phyloP scores from a whole-genome alignment of 2,888 invertebrate species.

The Cosmorhoe ocellata region DNA sequence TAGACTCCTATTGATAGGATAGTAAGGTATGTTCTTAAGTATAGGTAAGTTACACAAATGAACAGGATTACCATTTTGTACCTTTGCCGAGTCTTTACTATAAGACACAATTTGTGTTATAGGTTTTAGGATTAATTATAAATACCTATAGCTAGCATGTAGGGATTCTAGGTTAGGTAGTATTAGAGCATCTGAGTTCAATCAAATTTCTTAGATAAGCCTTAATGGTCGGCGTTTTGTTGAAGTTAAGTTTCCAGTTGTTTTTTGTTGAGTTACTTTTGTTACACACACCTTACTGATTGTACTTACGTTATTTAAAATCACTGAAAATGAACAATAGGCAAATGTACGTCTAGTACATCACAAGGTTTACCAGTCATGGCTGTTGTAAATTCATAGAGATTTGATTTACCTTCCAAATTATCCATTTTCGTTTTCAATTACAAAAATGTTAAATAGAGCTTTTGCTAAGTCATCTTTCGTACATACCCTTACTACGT shows the following conservation, averaged over 20 bases:
- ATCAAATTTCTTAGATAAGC: conserved; percentile 46
- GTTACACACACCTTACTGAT: not conserved
- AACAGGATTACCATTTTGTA: conserved; percentile 8
- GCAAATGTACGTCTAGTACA: too few species aligned
- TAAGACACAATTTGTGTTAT: not conserved
- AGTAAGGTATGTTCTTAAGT: conserved; percentile 38
- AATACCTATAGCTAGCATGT: too few species aligned
- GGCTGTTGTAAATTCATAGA: too few species aligned
- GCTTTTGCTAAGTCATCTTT: too few species aligned
- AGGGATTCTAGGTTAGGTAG: conserved; percentile 8
- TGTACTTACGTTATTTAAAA: too few species aligned
- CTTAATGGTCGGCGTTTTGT: conserved; percentile 78
- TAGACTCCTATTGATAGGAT: conserved; percentile 64
- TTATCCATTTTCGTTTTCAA: too few species aligned
- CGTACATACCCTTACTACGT: too few species aligned
- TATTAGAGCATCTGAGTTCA: conserved; percentile 34
- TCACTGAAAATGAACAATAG: too few species aligned
- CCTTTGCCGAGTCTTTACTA: conserved; percentile 5
- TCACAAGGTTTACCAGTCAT: too few species aligned
- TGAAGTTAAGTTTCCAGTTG: conserved; percentile 52
- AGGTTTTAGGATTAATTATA: conserved; percentile 6
- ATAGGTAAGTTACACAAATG: conserved; percentile 29
- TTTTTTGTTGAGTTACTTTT: conserved; percentile 42
- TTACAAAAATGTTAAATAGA: too few species aligned
- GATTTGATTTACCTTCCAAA: too few species aligned